These are phyloP conservation scores for Nomada ruficornis DNA, from an alignment of 2,888 invertebrate species.

Conservation along the genomic window DNA sequence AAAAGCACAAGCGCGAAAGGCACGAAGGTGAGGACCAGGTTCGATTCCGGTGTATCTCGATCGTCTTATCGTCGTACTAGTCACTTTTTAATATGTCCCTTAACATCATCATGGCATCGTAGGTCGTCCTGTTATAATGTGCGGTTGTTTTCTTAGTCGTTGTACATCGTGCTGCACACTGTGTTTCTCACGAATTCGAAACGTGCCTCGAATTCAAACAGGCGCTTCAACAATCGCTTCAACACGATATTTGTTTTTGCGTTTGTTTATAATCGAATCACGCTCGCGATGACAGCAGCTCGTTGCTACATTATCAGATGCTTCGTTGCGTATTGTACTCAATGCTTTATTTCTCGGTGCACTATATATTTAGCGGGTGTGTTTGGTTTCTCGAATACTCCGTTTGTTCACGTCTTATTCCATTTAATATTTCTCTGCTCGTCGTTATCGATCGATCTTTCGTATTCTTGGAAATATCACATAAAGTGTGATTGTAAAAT, in stretches of 20 bases:
- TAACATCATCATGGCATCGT: constrained; percentile 24
- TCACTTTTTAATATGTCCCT: constrained; percentile 31
- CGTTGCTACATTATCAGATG: constrained; percentile 19
- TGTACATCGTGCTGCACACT: constrained; percentile 8
- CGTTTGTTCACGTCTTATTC: constrained; percentile 10
- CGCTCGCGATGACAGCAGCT: constrained; percentile 34
- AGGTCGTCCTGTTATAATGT: constrained; percentile 27
- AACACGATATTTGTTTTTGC: constrained; percentile 33
- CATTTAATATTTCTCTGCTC: constrained; percentile 6
- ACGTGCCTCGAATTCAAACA: constrained; percentile 40
- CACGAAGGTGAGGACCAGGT: constrained; percentile 80
- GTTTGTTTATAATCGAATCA: constrained; percentile 14
- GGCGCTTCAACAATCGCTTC: constrained; percentile 15
- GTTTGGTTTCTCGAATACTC: constrained; percentile 20
- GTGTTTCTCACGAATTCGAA: background rate
- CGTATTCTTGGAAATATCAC: constrained; percentile 11
- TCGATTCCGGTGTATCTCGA: constrained; percentile 48
- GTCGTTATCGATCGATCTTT: background rate
- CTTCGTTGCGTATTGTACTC: constrained; percentile 18
- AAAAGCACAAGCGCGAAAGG: constrained; percentile 83
- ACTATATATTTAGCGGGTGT: background rate
- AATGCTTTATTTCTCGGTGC: background rate
- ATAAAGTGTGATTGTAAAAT: constrained; percentile 20
- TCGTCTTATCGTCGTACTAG: constrained; percentile 42
- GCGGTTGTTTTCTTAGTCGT: constrained; percentile 15